phyloP scores from a whole-genome alignment of 2,888 invertebrate species.

The Tortrix viridana region DNA sequence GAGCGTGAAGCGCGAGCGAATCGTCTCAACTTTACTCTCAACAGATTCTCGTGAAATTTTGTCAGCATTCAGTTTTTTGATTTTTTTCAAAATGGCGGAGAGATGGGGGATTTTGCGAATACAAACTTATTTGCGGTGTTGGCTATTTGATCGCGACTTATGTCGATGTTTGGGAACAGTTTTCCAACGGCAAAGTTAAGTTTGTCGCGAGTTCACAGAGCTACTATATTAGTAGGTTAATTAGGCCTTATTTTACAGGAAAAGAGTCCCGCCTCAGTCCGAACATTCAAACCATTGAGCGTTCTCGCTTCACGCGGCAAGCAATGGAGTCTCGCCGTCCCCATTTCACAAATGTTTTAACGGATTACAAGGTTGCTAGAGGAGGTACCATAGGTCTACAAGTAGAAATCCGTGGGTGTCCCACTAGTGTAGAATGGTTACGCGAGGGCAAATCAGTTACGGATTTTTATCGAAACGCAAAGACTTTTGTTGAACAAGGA shows the following conservation, averaged over 20 bases:
- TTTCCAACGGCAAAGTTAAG: no score
- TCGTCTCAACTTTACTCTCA: no score
- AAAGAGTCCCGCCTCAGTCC: constrained; percentile 61
- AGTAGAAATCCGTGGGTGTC: constrained; percentile 89
- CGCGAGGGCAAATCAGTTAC: constrained; percentile 85
- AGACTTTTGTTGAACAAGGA: constrained; percentile 86
- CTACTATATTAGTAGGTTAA: no score
- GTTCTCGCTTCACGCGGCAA: constrained; percentile 63
- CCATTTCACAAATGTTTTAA: constrained; percentile 87
- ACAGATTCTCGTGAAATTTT: no score
- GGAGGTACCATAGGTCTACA: constrained; percentile 93
- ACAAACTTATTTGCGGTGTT: no score
- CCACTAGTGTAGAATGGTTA: constrained; percentile 91
- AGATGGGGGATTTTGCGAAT: no score
- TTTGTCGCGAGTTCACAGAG: no score
- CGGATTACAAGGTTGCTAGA: constrained; percentile 88
- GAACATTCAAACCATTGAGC: constrained; percentile 64
- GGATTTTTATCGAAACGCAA: constrained; percentile 85
- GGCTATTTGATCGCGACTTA: no score
- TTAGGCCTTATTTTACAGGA: constrained; percentile 51
- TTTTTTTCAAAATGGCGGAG: no score
- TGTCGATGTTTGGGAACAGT: no score
- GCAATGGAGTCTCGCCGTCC: constrained; percentile 85
- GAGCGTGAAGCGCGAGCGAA: no score
- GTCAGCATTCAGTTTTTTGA: no score